Base-by-base conservation (phyloP, 2,797 vertebrate genomes). In the Holocentrus rufus region DNA sequence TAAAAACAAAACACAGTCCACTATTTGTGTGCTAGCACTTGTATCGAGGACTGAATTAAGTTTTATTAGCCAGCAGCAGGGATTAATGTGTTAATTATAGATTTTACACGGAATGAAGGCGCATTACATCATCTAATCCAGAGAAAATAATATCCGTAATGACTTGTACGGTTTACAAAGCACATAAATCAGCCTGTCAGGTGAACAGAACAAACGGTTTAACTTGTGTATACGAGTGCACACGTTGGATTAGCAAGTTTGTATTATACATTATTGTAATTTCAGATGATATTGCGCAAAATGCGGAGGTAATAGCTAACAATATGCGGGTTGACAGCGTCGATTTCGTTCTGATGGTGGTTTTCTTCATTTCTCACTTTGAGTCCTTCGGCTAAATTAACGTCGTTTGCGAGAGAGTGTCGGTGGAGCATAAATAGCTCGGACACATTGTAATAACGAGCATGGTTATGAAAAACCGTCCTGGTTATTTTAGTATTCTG, bases 91-190 rank as follows among this genome's bases (percentile, higher is more conserved):
- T 72, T 65, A 44, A 60, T 67, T 74, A 25, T 36, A 68, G 14
- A 70, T 88, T 83, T 89, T 30, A 77, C 65, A 66, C 30, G 64
- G 58, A 72, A 74, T 79, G 63, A 86, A 85, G 42, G 39, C 57
- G 57, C 85, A 85, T 92, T 91, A 88, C 86, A 91, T 92, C 85
- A 89, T 88, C 83, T 86, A 81, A 62, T 82, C 71, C 34, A 57
- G 70, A 63, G 54, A 79, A 63, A 54, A 61, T n/a, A 61, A 17
- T 42, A 61, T 49, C 46, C 0, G 23, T 20, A 58, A 52, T 23
- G 27, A 54, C 7, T 65, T 54, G 23, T 47, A 4, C 58, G 54
- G 14, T 74, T 61, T 72, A 23, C 34, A 31, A 50, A 34, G 18
- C 62, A 3, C 23, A 42, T 53, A 64, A 65, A 30, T 59, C 42